phyloP scores from a whole-genome alignment of 2,888 invertebrate species.

The Cyrtodaria siliqua region DNA sequence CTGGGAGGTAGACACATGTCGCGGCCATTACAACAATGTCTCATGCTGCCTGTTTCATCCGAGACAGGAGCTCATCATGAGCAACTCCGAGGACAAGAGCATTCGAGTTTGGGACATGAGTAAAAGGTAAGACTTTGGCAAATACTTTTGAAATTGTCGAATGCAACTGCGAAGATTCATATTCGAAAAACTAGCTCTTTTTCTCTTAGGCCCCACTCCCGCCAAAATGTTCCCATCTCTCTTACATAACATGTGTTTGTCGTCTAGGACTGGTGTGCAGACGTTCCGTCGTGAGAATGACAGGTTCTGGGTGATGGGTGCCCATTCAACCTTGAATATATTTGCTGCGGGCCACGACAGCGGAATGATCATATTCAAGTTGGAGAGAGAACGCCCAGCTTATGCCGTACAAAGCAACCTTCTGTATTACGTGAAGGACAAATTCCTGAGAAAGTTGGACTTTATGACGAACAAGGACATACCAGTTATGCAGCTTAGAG shows the following conservation, averaged over 20 bases:
- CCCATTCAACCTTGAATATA: slow-evolving; percentile 97
- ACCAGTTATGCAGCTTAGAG: slow-evolving; percentile 96
- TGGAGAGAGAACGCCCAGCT: slow-evolving; percentile 98
- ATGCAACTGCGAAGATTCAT: too few relatives aligned
- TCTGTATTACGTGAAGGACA: slow-evolving; percentile 98
- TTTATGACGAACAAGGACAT: slow-evolving; percentile 97
- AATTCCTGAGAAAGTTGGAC: slow-evolving; percentile 95
- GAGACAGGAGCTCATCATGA: slow-evolving; percentile 97
- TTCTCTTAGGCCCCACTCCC: too few relatives aligned
- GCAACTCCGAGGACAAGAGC: slow-evolving; percentile 99
- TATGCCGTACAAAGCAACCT: slow-evolving; percentile 97
- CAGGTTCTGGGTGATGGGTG: slow-evolving; percentile 98
- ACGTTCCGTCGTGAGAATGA: slow-evolving; percentile 95
- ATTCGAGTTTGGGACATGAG: slow-evolving; percentile 99
- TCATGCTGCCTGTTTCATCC: slow-evolving; percentile 99
- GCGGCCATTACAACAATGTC: slow-evolving; percentile 99
- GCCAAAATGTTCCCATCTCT: too few relatives aligned
- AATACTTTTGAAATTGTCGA: too few relatives aligned
- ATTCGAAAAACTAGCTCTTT: too few relatives aligned
- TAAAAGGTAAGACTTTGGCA: slow-evolving; percentile 84
- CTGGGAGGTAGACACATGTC: slow-evolving; percentile 99
- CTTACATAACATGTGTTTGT: too few relatives aligned
- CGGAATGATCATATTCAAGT: slow-evolving; percentile 96
- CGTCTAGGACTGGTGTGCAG: slow-evolving; percentile 84
- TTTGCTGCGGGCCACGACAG: slow-evolving; percentile 99